Percentiles rank a stretch among this genome's conserved stretches.
These are phyloP conservation scores for Temnothorax ravouxi DNA, from an alignment of 2,888 invertebrate species.

Conservation along the genomic window DNA sequence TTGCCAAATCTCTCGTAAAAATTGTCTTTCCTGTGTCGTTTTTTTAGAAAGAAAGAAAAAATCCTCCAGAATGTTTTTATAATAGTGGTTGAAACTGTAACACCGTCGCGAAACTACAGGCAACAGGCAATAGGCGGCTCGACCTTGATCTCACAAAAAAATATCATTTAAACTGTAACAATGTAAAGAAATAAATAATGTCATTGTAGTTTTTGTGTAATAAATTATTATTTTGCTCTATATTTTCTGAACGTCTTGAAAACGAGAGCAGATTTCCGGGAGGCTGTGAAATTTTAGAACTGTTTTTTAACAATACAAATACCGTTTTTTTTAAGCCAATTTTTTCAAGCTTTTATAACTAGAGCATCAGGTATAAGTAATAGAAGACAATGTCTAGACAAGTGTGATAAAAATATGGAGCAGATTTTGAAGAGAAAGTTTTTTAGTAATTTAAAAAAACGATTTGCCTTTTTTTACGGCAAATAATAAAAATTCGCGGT, in stretches of 20 bases:
- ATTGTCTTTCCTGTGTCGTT: not conserved
- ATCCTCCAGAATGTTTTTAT: conserved; percentile 47
- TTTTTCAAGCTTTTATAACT: conserved; percentile 79
- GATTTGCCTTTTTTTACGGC: not conserved
- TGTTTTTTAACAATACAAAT: conserved; percentile 67
- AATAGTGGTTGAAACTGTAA: conserved; percentile 74
- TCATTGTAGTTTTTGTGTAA: conserved; percentile 69
- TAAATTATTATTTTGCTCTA: conserved; percentile 80
- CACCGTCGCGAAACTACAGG: conserved; percentile 24
- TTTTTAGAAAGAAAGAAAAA: conserved; percentile 28
- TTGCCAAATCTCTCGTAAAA: conserved; percentile 22
- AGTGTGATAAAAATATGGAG: conserved; percentile 75
- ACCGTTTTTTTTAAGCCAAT: conserved; percentile 76
- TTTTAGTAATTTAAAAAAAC: not conserved
- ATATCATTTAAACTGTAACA: conserved; percentile 83
- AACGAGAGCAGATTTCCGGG: not conserved
- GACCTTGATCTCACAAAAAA: conserved; percentile 46
- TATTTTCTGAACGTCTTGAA: not conserved
- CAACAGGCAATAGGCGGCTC: not conserved
- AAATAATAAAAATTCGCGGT: not conserved
- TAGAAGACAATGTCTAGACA: conserved; percentile 68
- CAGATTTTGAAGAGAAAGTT: not conserved
- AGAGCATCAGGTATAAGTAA: conserved; percentile 36
- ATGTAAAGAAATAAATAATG: conserved; percentile 76
- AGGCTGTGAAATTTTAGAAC: conserved; percentile 64